Evolutionary conservation across 1,140 invertebrate species (phyloP).

Genomic region (Lysiphlebus fabarum): DNA sequence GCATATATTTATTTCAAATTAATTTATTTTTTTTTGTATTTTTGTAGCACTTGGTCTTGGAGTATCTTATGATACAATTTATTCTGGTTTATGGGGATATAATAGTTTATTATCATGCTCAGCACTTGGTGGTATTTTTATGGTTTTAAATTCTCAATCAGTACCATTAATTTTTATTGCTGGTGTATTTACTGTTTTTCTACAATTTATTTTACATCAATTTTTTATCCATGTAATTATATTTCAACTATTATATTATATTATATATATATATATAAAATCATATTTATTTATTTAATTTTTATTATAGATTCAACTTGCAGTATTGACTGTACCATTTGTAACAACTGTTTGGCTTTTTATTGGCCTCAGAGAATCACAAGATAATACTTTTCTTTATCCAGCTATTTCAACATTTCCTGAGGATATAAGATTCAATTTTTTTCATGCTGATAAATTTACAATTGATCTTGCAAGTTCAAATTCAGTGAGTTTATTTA

Average conservation of each 20-base stretch:
- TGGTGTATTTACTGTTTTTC: slow-evolving; percentile 42
- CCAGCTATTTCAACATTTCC: slow-evolving; percentile 39
- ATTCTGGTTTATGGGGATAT: slow-evolving; percentile 51
- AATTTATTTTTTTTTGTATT: not conserved
- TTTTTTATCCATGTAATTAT: slow-evolving; percentile 34
- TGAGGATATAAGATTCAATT: slow-evolving; percentile 39
- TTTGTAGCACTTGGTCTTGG: slow-evolving; percentile 38
- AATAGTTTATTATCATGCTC: slow-evolving; percentile 48
- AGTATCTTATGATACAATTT: slow-evolving; percentile 37
- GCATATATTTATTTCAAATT: too few relatives aligned
- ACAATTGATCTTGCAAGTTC: too few relatives aligned
- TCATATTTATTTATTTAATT: slow-evolving; percentile 4
- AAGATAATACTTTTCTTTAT: slow-evolving; percentile 31
- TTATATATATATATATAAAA: not conserved
- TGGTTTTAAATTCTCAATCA: slow-evolving; percentile 47
- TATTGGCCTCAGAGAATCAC: slow-evolving; percentile 37
- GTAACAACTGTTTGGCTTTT: slow-evolving; percentile 47
- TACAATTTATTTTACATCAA: slow-evolving; percentile 41
- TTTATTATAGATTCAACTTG: slow-evolving; percentile 39
- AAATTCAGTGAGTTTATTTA: too few relatives aligned
- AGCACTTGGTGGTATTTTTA: slow-evolving; percentile 47
- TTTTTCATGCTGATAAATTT: too few relatives aligned
- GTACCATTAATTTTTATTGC: slow-evolving; percentile 41
- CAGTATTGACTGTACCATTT: slow-evolving; percentile 49
- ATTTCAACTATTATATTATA: not conserved